Evolutionary conservation across 2,888 invertebrate genomes (phyloP), one percentile per base, ranked within the genome.

Genomic region (Sphaeridia pumilis): DNA sequence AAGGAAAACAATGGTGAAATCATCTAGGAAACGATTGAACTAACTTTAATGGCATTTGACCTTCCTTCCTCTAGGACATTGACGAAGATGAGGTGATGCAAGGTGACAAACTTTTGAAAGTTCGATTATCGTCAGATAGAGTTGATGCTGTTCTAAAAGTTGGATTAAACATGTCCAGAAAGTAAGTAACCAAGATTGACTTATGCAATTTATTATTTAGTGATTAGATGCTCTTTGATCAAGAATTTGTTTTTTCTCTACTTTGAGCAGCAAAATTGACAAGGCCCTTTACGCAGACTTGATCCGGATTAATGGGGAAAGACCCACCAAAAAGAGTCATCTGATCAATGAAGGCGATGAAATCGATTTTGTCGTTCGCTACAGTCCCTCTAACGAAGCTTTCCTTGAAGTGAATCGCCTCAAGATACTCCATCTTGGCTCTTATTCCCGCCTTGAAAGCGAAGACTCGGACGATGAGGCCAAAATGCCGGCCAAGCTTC

Each of bases 201-300:
- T 38, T 5, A 38, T 5, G 10, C n/a, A 5, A 52, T 2, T 31
- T 3, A 20, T n/a, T 7, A 14, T 4, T 26, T 24, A 12, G 22
- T 10, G 3, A 21, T 24, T 25, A 12, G 14, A 43, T n/a, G n/a
- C 10, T 10, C 22, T 43, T 12, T 43, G 5, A 43, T 7, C 20
- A 21, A 10, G 10, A 12, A 36, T 36, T 22, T 21, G 34, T 20
- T 22, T 49, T 26, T 26, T 35, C 20, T n/a, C 17, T 43, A 60
- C 58, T 63, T 59, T 52, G 74, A 77, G 63, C 70, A 85, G 85
- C 68, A 88, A 87, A 78, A 75, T 87, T 38, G 88, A 88, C 68
- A 75, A 77, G 48, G 71, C 80, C 46, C 86, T 89, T 69, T 88
- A 87, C 72, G 83, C 83, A 60, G 84, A 83, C 67, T 83, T 79